These are phyloP conservation scores for Thalassophryne amazonica DNA, from an alignment of 2,797 vertebrate genomes.

Conservation along the genomic window DNA sequence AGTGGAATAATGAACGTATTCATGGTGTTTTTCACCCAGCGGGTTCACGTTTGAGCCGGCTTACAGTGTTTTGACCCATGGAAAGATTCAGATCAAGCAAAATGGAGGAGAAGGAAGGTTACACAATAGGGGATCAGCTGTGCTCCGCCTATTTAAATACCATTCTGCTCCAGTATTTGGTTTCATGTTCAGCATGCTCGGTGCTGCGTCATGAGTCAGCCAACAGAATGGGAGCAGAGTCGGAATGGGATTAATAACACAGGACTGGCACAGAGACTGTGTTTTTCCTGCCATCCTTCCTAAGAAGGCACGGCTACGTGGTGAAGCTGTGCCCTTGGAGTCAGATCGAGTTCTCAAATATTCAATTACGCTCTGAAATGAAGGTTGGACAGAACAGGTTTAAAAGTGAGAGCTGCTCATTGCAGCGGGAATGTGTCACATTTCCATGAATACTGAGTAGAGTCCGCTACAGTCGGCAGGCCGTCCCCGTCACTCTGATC, in stretches of 20 bases:
- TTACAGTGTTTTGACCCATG: slow-evolving; percentile 43
- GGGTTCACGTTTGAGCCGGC: slow-evolving; percentile 32
- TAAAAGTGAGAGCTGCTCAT: slow-evolving; percentile 52
- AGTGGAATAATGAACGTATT: slow-evolving; percentile 30
- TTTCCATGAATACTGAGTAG: slow-evolving; percentile 64
- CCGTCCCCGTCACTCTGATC: slow-evolving; percentile 60
- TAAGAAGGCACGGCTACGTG: slow-evolving; percentile 5
- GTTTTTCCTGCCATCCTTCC: background rate
- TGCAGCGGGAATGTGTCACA: slow-evolving; percentile 56
- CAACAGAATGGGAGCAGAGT: slow-evolving; percentile 43
- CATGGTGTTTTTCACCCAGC: slow-evolving; percentile 24
- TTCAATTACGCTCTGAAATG: slow-evolving; percentile 59
- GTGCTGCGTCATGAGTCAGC: slow-evolving; percentile 65
- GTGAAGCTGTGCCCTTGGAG: slow-evolving; percentile 37
- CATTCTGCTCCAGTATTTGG: slow-evolving; percentile 54
- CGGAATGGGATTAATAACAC: slow-evolving; percentile 52
- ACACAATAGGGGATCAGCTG: slow-evolving; percentile 65
- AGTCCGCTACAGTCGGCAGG: slow-evolving; percentile 52
- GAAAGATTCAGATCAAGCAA: slow-evolving; percentile 47
- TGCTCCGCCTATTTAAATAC: slow-evolving; percentile 60
- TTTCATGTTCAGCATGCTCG: slow-evolving; percentile 59
- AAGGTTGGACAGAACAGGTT: slow-evolving; percentile 48
- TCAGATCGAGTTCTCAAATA: slow-evolving; percentile 49
- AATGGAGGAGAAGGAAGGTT: slow-evolving; percentile 56
- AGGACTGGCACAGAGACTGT: slow-evolving; percentile 23